Evolutionary conservation across 1,140 invertebrate species (phyloP), one percentile per base, ranked within the genome.

Genomic region (Pachypsylla venusta): DNA sequence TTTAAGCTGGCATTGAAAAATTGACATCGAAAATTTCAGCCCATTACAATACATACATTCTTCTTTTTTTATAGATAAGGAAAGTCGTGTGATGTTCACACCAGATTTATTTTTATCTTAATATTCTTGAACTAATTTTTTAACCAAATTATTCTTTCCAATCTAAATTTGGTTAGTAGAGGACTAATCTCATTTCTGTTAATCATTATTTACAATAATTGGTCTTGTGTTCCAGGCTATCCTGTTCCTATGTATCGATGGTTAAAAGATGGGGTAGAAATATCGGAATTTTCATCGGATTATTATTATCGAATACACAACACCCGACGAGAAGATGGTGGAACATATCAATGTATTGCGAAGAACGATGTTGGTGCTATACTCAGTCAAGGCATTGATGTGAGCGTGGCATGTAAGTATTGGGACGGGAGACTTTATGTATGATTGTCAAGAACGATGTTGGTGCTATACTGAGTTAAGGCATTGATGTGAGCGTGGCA

Each of bases 361-460:
- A 81, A 80, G 59, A 95, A 94, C 72, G 82, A 85, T 63, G 89
- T 88, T 53, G 92, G 92, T 40, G 85, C 89, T 53, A 87, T 95
- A 69, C 82, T 92, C 68, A 93, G 89, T 70, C 84, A 93, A 67
- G 85, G 87, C 71, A 85, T 88, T 66, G 78, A 83, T 63, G 81
- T 96, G 54, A 79, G 84, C 53, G 87, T 94, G 56, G 90, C 90
- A 39, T 93, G 91, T 94, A 80, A 86, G 88, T 84, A 67, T n/a
- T n/a, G n/a, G n/a, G n/a, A n/a, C n/a, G n/a, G n/a, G n/a, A n/a
- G n/a, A n/a, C n/a, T 59, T 60, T 26, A 54, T 65, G 42, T 54
- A 61, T 56, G 62, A 81, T 93, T 53, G 91, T 90, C 10, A 81
- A 80, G 59, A 95, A 94, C 72, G 82, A 85, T 63, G 89, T 88